Conservation (phyloP, 2,888 invertebrate species). For the Torymus aiolomorphi region DNA sequence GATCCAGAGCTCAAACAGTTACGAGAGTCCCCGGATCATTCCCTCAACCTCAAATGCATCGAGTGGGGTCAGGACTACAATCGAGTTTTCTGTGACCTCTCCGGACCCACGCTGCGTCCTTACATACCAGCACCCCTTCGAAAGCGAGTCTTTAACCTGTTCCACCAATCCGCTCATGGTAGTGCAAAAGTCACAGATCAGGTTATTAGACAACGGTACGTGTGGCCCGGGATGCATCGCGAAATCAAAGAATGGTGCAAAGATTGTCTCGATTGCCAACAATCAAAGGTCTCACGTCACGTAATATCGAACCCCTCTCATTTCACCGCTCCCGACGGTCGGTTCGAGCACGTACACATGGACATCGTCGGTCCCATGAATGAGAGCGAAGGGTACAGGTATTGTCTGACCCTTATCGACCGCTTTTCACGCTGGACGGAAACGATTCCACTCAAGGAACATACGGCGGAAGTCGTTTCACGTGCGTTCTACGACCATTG, state of each 20-base stretch:
- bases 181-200: no score
- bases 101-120: no score
- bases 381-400: constrained; percentile 47
- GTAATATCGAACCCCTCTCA: constrained; percentile 61
- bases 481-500: neutral
- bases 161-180: no score
- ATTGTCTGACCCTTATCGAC: constrained; percentile 71
- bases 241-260: constrained; percentile 43
- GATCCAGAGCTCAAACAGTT: neutral
- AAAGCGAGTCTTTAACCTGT: no score
- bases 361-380: constrained; percentile 66
- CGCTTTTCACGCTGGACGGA: constrained; percentile 65
- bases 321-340: constrained; percentile 59
- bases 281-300: constrained; percentile 67
- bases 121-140: no score
- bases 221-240: neutral
- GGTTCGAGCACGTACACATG: constrained; percentile 69
- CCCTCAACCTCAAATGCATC: no score
- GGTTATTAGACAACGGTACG: no score
- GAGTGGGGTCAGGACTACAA: no score
- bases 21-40: neutral
- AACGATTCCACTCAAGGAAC: neutral
- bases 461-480: neutral
- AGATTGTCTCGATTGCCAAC: constrained; percentile 68
- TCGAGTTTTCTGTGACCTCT: no score